A percentile compares a stretch with the other conserved stretches of the same genome.
Conservation (phyloP, 2,797 vertebrate genomes). For the Artibeus jamaicensis region DNA sequence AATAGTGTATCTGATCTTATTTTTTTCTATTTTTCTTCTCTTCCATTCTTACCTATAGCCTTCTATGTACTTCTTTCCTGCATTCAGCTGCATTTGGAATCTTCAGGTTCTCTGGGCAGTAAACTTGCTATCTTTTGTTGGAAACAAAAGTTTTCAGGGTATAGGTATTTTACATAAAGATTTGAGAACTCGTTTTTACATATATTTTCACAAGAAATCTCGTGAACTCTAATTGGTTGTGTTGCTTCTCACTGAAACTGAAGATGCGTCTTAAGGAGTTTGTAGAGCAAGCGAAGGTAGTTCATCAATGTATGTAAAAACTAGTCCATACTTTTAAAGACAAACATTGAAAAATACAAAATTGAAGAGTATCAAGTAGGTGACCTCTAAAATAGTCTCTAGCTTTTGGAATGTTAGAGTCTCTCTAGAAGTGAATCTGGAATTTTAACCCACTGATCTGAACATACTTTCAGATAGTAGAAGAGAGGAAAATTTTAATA, state of each 20-base stretch:
- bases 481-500: not conserved
- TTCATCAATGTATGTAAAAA: not conserved
- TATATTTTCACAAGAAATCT: not conserved
- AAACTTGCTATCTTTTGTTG: not conserved
- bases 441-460: not conserved
- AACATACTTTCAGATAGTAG: not conserved
- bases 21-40: not conserved
- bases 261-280: not conserved
- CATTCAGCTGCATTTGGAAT: not conserved
- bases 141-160: not conserved
- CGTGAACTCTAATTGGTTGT: not conserved
- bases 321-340: not conserved
- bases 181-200: not conserved
- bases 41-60: not conserved
- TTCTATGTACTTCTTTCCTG: not conserved
- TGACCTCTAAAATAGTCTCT: not conserved
- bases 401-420: not conserved
- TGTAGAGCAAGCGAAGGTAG: not conserved
- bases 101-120: not conserved
- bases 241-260: not conserved
- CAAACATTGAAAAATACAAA: not conserved
- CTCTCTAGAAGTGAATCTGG: not conserved
- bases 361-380: not conserved
- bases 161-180: not conserved
- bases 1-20: not conserved